Evolutionary conservation across 2,888 invertebrate genomes (phyloP).

Genomic region (Tachystola acroxantha): DNA sequence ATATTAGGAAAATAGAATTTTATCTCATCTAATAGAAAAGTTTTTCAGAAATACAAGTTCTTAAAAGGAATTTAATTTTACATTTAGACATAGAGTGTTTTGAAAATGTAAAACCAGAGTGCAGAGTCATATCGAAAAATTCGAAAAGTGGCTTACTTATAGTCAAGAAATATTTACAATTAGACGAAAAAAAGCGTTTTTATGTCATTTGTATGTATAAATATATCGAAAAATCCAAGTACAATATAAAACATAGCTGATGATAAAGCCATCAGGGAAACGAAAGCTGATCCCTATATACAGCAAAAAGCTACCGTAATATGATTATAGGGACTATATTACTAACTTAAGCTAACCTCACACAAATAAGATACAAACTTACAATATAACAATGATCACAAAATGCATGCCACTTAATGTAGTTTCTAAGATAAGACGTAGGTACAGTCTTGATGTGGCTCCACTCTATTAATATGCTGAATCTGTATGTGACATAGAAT

Average conservation of each 20-base stretch:
- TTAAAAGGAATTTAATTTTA: slow-evolving; percentile 30
- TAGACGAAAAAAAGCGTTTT: slow-evolving; percentile 31
- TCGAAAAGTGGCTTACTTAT: slow-evolving; percentile 54
- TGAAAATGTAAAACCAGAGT: slow-evolving; percentile 33
- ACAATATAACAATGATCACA: slow-evolving; percentile 52
- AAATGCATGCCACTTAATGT: slow-evolving; percentile 34
- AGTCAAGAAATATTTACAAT: slow-evolving; percentile 53
- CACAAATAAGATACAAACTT: slow-evolving; percentile 48
- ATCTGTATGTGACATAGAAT: too few species aligned
- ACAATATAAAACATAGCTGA: slow-evolving; percentile 35
- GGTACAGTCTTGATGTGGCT: neutral
- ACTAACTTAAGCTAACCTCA: slow-evolving; percentile 37
- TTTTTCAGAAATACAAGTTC: slow-evolving; percentile 47
- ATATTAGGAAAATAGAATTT: slow-evolving; percentile 72
- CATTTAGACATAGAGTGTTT: slow-evolving; percentile 18
- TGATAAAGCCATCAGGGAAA: slow-evolving; percentile 28
- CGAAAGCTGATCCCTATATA: slow-evolving; percentile 40
- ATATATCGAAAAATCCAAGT: slow-evolving; percentile 52
- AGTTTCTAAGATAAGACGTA: neutral
- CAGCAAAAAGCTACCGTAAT: slow-evolving; percentile 42
- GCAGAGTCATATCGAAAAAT: slow-evolving; percentile 23
- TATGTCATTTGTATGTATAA: slow-evolving; percentile 32
- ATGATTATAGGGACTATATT: slow-evolving; percentile 38
- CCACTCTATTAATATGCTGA: too few species aligned
- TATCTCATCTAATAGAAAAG: slow-evolving; percentile 57